phyloP scores from a whole-genome alignment of 2,888 invertebrate genomes.

The Parochlus steinenii region DNA sequence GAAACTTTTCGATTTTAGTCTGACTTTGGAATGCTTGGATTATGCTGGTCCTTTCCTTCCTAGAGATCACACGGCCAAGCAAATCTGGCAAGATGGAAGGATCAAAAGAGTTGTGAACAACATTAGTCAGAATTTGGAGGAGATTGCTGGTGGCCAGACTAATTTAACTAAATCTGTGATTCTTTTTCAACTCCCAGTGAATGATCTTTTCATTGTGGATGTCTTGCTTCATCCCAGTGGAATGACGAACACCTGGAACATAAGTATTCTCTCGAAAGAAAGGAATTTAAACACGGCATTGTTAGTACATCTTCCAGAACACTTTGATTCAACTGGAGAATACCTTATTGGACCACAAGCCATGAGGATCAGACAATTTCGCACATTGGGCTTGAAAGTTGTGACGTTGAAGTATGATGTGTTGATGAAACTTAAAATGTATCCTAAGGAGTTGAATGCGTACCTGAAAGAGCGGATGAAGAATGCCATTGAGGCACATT shows the following conservation, averaged over 20 bases:
- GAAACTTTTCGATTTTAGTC: slow-evolving; percentile 43
- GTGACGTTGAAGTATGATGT: slow-evolving; percentile 37
- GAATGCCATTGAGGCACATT: too few species aligned
- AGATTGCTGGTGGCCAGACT: slow-evolving; percentile 31
- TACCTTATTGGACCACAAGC: slow-evolving; percentile 43
- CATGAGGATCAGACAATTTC: slow-evolving; percentile 44
- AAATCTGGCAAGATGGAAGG: slow-evolving; percentile 36
- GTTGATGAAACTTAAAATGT: slow-evolving; percentile 33
- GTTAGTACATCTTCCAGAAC: slow-evolving; percentile 45
- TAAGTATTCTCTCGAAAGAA: slow-evolving; percentile 30
- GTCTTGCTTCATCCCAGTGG: slow-evolving; percentile 37
- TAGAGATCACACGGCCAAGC: slow-evolving; percentile 34
- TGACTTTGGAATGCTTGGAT: slow-evolving; percentile 42
- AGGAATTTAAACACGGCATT: slow-evolving; percentile 37
- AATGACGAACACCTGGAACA: slow-evolving; percentile 29
- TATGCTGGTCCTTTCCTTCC: slow-evolving; percentile 41
- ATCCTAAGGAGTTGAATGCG: slow-evolving; percentile 32
- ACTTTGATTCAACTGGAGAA: slow-evolving; percentile 40
- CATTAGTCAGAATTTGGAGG: slow-evolving; percentile 30
- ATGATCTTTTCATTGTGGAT: slow-evolving; percentile 42
- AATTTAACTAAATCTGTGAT: slow-evolving; percentile 35
- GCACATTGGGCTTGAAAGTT: slow-evolving; percentile 43
- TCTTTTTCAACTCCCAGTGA: slow-evolving; percentile 36
- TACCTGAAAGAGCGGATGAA: slow-evolving; percentile 35
- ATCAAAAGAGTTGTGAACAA: slow-evolving; percentile 34